Base-by-base conservation (phyloP, 2,797 vertebrate species). In the Alcedo quadribrachys region DNA sequence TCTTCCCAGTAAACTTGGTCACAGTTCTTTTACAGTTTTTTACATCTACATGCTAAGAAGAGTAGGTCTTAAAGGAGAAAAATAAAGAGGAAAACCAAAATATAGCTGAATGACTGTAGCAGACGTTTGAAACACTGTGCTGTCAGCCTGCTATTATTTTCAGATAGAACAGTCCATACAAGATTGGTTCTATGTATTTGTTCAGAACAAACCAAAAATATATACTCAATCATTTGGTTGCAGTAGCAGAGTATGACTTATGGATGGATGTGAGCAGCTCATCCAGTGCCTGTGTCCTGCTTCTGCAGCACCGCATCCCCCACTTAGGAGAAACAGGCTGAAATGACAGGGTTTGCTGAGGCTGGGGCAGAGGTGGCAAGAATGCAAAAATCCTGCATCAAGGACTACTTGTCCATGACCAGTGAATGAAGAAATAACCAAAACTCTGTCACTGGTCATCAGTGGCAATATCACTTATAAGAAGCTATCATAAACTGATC, bases 1-100 rank as follows among this genome's bases (percentile, higher is more conserved):
- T 81, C 78, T 66, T 87, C 62, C 43, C 54, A 24, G 55, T 57
- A 67, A 86, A 79, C 33, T 71, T 6, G 3, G 71, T 75, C 75
- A 81, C 55, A 89, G 88, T 53, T 85, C 74, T 82, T 90, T 63
- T 51, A 46, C 61, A 70, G 46, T 58, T 60, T 82, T 91, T 85
- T 60, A 91, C 6, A 0, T 90, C 90, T 67, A 93, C 84, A 30
- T 30, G 27, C 51, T 78, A 85, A 51, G 69, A 91, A 30, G 58
- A 90, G 78, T 42, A 92, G 65, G 45, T 63, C 35, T 82, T 58
- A 18, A 18, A 37, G 33, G 45, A 78, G 40, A 85, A 89, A 94
- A 87, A 92, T 25, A 78, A 75, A 87, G 53, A 73, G 17, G 5
- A 85, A 71, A 71, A 11, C 22, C 40, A 75, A 93, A 89, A 87